Base-by-base conservation (phyloP, 2,888 invertebrate genomes). In the Lypha dubia region DNA sequence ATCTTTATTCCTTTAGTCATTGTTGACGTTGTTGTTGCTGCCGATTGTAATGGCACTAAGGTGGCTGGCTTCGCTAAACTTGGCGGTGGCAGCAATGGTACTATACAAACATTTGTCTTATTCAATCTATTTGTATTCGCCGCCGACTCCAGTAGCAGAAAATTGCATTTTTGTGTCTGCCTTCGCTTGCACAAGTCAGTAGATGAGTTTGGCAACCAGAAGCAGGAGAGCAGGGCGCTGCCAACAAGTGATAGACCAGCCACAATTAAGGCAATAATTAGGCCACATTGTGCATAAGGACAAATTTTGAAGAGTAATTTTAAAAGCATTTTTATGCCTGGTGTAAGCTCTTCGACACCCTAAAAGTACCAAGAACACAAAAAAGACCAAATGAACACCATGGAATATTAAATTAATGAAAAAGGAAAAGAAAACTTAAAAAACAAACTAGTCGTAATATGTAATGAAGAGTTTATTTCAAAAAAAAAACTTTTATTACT, bases 271-370 rank as follows among this genome's bases (percentile, higher is more conserved):
- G 93, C 51, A n/a, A 93, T 91, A 67, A 93, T 92, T 0, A 93
- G 44, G 0, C 93, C 91, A 86, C 93, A 92, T 88, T 94, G 90
- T 2, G 93, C 87, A 0, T 93, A 92, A 0, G 94, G 94, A 0
- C 93, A 93, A 56, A 93, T 91, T 82, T 93, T 92, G 83, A 94
- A 92, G 1, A 94, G 92, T 0, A 94, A 89, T 22, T 92, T 92
- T 0, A 94, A 90, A 1, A 94, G 88, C 4, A 91, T 87, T 24
- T 92, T 88, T 3, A 94, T 88, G 0, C 91, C 89, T 35, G 91
- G 87, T 0, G 94, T 93, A 13, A 93, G 87, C 9, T 88, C 88
- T 35, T 93, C 92, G 51, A 93, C 88, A 68, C 89, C 89, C 91
- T 91, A 83, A n/a, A 87, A 86, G n/a, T n/a, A n/a, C n/a, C n/a